Percentiles rank a stretch among this genome's conserved stretches.
These are phyloP conservation scores for Corythornis madagascariensis DNA, from an alignment of 2,113 vertebrate genomes.

Conservation along the genomic window DNA sequence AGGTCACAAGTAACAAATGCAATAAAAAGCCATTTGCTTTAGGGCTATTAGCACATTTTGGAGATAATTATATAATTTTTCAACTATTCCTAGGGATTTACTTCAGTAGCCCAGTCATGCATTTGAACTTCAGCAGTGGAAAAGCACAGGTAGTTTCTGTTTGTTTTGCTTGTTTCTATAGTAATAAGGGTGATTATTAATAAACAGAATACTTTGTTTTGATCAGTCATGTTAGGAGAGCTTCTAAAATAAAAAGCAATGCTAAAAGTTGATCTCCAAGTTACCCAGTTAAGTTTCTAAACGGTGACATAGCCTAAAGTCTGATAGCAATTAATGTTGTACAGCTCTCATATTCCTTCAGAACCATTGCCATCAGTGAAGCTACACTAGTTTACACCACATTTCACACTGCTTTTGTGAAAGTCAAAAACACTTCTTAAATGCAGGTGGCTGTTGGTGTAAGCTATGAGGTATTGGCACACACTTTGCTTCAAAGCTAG, in stretches of 20 bases:
- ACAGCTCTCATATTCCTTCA: not conserved
- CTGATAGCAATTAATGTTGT: not conserved
- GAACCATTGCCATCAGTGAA: not conserved
- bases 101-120: not conserved
- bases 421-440: not conserved
- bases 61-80: constrained; percentile 58
- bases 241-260: not conserved
- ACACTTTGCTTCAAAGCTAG: not conserved
- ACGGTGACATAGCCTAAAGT: not conserved
- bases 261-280: not conserved
- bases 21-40: constrained; percentile 26
- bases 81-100: constrained; percentile 34
- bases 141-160: constrained; percentile 56
- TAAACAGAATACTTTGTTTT: constrained; percentile 59
- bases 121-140: constrained; percentile 38
- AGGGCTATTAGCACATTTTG: constrained; percentile 19
- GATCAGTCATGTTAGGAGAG: constrained; percentile 17
- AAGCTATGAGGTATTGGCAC: not conserved
- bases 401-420: not conserved
- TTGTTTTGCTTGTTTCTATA: constrained; percentile 67
- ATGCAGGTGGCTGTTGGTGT: not conserved
- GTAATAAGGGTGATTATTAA: constrained; percentile 65
- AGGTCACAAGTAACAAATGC: constrained; percentile 28
- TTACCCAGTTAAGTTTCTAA: not conserved
- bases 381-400: not conserved